Base-by-base conservation (phyloP, 2,888 invertebrate genomes). In the Microctonus brassicae region DNA sequence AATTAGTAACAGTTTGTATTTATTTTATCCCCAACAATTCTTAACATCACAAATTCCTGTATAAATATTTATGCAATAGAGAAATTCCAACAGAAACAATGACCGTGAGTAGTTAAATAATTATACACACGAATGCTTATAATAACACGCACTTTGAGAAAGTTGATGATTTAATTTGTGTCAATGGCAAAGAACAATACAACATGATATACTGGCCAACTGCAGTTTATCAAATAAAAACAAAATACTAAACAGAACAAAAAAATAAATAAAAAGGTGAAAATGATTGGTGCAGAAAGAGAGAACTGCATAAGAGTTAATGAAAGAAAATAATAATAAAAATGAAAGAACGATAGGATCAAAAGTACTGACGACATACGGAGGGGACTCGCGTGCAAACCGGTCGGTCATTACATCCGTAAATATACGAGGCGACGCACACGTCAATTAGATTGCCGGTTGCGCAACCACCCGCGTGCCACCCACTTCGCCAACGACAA, bases 361-460 rank as follows among this genome's bases (percentile, higher is more conserved):
- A 7, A 17, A 47, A 47, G 20, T n/a, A 47, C 20, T 63, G 47
- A 47, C 26, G 62, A 39, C 42, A 52, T 58, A 33, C 5, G 58
- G 33, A 17, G 26, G 33, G 33, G 17, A 74, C 76, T 79, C 73
- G 78, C 78, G 76, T 77, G 78, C 70, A 75, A 75, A 77, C 75
- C 71, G 75, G 70, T 72, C 73, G 76, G 75, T 72, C 78, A 80
- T 80, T 78, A 78, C 78, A 78, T 76, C 75, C 75, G 78, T 78
- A 78, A 78, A 79, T 79, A 78, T 78, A 77, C 79, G 78, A 77
- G 74, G 65, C 73, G 66, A 71, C 71, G 78, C 75, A 77, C 76
- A 79, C 81, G 80, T 81, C 80, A 81, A 80, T 80, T 81, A 80
- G 73, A 76, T 76, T 74, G 75, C 66, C 76, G 74, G 76, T 80